Evolutionary conservation across 1,140 invertebrate genomes (phyloP), one percentile per base, ranked within the genome.

Genomic region (Caerostris extrusa): DNA sequence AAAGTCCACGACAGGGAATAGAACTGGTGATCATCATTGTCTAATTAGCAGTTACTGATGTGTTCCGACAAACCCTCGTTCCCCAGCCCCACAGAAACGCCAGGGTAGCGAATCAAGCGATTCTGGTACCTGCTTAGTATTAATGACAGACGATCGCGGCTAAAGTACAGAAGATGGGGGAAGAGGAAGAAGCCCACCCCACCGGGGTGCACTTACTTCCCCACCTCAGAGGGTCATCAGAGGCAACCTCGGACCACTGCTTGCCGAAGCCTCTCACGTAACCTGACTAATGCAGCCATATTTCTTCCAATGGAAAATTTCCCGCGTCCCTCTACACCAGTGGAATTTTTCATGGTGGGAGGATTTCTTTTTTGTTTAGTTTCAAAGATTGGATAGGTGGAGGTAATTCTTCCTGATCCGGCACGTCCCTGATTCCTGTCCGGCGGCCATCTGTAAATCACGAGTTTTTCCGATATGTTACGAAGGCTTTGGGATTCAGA

Each of bases 291-390:
- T 90, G 88, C 88, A 17, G 67, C 88, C 69, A 90, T 90, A 90
- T 90, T 90, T 90, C 88, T 71, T 90, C 57, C 88, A 90, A 90
- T 90, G 88, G 88, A 90, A 90, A 90, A 90, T 90, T 90, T 90
- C 88, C 56, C 88, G 55, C 67, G 85, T 14, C 85, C 85, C 57
- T 56, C 82, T 61, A 87, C 85, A 61, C 85, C 57, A n/a, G 19
- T 57, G 88, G 88, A 90, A 90, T 90, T 90, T 90, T 90, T 90
- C 88, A 77, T 77, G 19, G 67, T 17, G 82, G 82, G 12, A 14
- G 67, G 88, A 58, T 77, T 90, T 90, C 67, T 19, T 90, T 90
- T 77, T 77, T 71, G 64, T 56, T 56, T 69, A 90, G 88, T 55
- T 60, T 77, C 55, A 56, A 69, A 58, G 57, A 71, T 55, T 69